Evolutionary conservation across 1,140 invertebrate species (phyloP).

Genomic region (Leptinotarsa undecemlineata): DNA sequence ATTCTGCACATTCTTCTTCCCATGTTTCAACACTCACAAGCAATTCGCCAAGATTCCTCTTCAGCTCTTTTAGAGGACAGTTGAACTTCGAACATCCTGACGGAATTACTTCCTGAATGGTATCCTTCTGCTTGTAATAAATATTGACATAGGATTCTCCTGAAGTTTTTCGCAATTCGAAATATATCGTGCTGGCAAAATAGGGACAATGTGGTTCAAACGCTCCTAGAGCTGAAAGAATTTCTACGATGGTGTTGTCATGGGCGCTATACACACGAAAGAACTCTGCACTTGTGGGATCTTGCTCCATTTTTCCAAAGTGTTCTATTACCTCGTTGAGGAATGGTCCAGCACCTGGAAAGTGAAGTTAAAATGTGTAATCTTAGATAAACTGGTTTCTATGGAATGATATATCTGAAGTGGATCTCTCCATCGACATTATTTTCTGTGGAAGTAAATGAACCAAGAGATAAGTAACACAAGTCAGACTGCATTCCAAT

Average conservation of each 20-base stretch:
- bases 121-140: conserved; percentile 2
- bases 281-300: not conserved
- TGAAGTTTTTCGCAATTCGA: not conserved
- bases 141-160: not conserved
- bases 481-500: too few relatives aligned
- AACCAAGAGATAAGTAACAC: too few relatives aligned
- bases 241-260: not conserved
- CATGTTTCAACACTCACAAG: not conserved
- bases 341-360: not conserved
- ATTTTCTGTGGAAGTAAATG: too few relatives aligned
- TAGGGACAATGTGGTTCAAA: not conserved
- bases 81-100: not conserved
- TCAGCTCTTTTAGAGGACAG: not conserved
- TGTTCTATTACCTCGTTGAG: not conserved
- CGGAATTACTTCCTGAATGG: not conserved
- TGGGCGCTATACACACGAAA: not conserved
- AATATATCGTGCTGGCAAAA: not conserved
- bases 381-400: too few relatives aligned
- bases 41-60: not conserved
- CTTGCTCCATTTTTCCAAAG: not conserved
- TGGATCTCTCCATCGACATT: too few relatives aligned
- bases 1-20: not conserved
- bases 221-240: not conserved
- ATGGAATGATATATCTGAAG: too few relatives aligned
- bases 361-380: not conserved